These are phyloP conservation scores for Brachyalestes nurse DNA, from an alignment of 2,797 vertebrate genomes.

Conservation along the genomic window DNA sequence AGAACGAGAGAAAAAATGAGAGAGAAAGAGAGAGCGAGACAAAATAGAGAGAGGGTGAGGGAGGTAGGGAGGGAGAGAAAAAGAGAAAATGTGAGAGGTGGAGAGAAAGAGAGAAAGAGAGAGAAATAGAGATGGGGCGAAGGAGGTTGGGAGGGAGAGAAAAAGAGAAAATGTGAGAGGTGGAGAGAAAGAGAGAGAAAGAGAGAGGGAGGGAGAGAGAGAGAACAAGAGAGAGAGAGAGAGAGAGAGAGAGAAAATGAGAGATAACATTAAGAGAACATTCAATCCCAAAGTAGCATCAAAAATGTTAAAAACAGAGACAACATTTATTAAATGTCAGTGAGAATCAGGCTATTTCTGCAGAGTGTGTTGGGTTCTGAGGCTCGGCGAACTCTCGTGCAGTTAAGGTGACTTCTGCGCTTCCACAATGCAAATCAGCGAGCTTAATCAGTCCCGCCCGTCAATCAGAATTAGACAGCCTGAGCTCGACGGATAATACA, in stretches of 20 bases:
- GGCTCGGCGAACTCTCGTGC: constrained; percentile 12
- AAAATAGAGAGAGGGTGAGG: neutral
- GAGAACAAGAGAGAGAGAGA: neutral
- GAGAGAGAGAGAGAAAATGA: neutral
- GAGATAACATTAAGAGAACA: neutral
- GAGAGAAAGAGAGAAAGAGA: neutral
- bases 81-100: neutral
- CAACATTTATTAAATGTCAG: too few relatives aligned
- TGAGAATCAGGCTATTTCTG: too few relatives aligned
- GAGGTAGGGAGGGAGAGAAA: neutral
- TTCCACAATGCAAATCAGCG: constrained; percentile 45
- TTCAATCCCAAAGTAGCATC: neutral
- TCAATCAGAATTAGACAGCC: constrained; percentile 68
- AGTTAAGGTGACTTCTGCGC: constrained; percentile 56
- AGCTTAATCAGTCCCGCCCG: constrained; percentile 66
- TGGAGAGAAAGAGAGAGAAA: neutral
- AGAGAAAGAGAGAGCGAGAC: neutral
- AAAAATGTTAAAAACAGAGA: neutral
- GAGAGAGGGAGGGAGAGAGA: neutral
- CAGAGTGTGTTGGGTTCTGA: too few relatives aligned
- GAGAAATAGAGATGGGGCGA: neutral
- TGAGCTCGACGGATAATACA: constrained; percentile 50
- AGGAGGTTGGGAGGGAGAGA: neutral
- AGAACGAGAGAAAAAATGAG: neutral
- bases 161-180: neutral